Percentiles rank a stretch among this genome's conserved stretches.
Conservation (phyloP, 2,113 vertebrate genomes). For the Leuciscus idus region DNA sequence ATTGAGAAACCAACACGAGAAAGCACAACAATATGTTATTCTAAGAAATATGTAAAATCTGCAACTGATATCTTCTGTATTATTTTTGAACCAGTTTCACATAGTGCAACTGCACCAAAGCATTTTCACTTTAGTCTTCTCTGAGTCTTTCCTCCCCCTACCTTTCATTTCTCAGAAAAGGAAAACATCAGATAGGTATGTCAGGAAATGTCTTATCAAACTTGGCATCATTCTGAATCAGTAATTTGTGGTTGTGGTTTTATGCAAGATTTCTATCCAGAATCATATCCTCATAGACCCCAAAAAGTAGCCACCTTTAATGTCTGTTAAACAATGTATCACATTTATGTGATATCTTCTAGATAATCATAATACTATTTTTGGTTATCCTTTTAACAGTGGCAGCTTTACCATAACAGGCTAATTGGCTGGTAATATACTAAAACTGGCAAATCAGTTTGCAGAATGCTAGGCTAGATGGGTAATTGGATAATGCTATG, state of each 20-base stretch:
- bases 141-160: neutral
- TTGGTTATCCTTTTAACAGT: neutral
- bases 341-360: neutral
- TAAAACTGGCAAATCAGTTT: neutral
- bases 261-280: neutral
- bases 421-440: neutral
- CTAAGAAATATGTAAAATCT: neutral
- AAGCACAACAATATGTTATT: no score
- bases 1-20: no score
- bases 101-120: conserved; percentile 6
- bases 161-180: conserved; percentile 37
- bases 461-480: neutral
- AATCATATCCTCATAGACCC: neutral
- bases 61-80: neutral
- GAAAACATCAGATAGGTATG: conserved; percentile 3
- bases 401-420: neutral
- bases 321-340: neutral
- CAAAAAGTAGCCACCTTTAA: neutral
- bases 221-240: neutral
- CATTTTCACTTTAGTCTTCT: conserved; percentile 3
- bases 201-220: conserved; percentile 11
- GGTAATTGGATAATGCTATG: neutral
- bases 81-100: neutral
- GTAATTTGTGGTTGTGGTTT: neutral
- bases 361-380: neutral